Evolutionary conservation across 2,888 invertebrate species (phyloP), one percentile per base, ranked within the genome.

Genomic region (Patella pellucida): DNA sequence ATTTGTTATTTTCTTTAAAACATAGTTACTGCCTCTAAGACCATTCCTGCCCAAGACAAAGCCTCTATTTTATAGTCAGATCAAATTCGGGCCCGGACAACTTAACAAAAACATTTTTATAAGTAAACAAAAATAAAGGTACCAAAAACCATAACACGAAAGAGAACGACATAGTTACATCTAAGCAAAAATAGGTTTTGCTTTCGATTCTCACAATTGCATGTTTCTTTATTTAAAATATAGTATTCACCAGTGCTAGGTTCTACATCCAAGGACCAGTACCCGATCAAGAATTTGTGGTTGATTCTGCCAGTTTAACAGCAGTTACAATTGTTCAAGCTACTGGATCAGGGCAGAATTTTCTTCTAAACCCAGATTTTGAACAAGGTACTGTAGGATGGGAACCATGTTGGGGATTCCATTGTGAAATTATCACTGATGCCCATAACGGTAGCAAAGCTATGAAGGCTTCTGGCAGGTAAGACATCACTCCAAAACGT

Each of bases 181-280:
- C 31, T 31, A 3, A 3, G 31, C 0, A 41, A 41, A 41, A 41
- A 41, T 41, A 41, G 31, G 31, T 41, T 4, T 41, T 41, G 7
- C 41, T 41, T 7, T 41, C 9, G 41, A 41, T 41, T 41, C 41
- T 41, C 41, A 41, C 41, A 9, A 23, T 19, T 19, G 11, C 19
- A 12, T 16, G n/a, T 15, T 52, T 70, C 15, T 9, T n/a, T 68
- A n/a, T 50, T 51, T 16, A 3, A 41, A 41, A 41, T 68, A 51
- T 23, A 68, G 73, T n/a, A 12, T 14, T 68, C 23, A 67, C n/a
- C 19, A 14, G 41, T 15, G 41, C 68, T 2, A 73, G 16, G 15
- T 23, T 69, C 27, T 74, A 74, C 31, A 52, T 69, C 68, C 73
- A 74, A 74, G 73, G 73, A 51, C 73, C 73, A 16, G 15, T 27